Percentiles rank a stretch among this genome's conserved stretches.
Evolutionary conservation across 2,797 vertebrate species (phyloP).

Genomic region (Okamejei kenojei): DNA sequence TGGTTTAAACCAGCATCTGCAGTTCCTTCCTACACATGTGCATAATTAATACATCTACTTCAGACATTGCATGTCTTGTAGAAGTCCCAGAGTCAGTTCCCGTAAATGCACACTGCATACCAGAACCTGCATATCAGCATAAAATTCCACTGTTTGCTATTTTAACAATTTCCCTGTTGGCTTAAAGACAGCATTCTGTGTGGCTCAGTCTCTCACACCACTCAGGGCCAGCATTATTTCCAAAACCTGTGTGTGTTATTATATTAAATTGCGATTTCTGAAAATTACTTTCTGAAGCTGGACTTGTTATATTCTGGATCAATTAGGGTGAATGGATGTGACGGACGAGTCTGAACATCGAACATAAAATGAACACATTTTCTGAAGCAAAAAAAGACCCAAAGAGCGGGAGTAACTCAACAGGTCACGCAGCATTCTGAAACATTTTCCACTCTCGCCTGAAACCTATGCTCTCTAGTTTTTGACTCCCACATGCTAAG

Average conservation of each 20-base stretch:
- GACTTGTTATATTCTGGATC: not conserved
- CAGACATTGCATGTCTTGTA: not conserved
- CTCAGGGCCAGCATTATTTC: not conserved
- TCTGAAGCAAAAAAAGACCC: not conserved
- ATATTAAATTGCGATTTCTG: slow-evolving; percentile 13
- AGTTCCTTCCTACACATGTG: no score
- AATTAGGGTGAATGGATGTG: slow-evolving; percentile 1
- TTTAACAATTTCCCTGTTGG: slow-evolving; percentile 4
- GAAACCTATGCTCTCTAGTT: no score
- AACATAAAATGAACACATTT: not conserved
- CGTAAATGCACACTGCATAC: not conserved
- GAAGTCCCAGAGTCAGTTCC: not conserved
- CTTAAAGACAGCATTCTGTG: not conserved
- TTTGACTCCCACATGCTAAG: no score
- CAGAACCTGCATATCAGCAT: not conserved
- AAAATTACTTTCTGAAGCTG: not conserved
- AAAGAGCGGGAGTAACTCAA: no score
- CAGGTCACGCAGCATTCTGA: no score
- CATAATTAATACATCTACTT: not conserved
- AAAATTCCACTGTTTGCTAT: slow-evolving; percentile 4
- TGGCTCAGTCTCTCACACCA: not conserved
- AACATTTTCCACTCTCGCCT: no score
- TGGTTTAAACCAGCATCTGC: no score
- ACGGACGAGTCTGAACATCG: not conserved
- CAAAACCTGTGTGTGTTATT: not conserved